These are phyloP conservation scores for Pipra filicauda DNA, from an alignment of 2,113 vertebrate genomes.

Conservation along the genomic window DNA sequence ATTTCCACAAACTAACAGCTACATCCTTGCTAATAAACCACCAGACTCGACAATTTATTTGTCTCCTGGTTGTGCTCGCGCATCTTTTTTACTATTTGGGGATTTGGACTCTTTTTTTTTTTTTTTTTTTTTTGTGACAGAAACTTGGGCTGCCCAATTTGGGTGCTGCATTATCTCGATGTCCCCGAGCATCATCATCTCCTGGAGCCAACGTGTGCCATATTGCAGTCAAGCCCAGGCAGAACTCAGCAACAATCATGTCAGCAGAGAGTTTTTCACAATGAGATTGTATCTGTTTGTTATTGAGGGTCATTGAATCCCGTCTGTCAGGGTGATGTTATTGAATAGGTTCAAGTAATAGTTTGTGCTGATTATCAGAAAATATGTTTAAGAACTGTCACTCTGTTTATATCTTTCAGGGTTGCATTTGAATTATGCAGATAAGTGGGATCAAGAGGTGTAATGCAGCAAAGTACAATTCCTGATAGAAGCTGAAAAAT, in stretches of 20 bases:
- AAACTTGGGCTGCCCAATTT: not conserved
- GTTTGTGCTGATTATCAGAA: constrained; percentile 48
- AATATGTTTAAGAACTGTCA: constrained; percentile 32
- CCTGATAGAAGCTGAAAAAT: not conserved
- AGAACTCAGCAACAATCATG: constrained; percentile 44
- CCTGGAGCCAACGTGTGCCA: not conserved
- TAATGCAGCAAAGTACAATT: not conserved
- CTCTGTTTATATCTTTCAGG: constrained; percentile 29
- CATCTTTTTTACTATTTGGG: not conserved
- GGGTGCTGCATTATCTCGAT: not conserved
- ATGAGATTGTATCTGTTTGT: constrained; percentile 33
- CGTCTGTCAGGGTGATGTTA: constrained; percentile 30
- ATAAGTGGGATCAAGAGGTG: constrained; percentile 30
- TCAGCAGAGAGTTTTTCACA: constrained; percentile 41
- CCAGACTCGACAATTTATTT: not conserved
- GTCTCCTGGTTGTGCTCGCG: not conserved
- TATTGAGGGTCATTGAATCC: constrained; percentile 53
- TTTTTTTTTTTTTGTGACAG: not conserved
- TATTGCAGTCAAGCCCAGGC: constrained; percentile 46
- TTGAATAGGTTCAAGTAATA: constrained; percentile 34
- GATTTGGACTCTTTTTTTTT: not conserved
- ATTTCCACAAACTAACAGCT: not conserved
- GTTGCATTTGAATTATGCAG: constrained; percentile 39
- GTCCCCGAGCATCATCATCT: constrained; percentile 4
- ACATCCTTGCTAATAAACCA: not conserved